Evolutionary conservation across 2,888 invertebrate species (phyloP), one percentile per base, ranked within the genome.

Genomic region (Eubasilissa splendida): DNA sequence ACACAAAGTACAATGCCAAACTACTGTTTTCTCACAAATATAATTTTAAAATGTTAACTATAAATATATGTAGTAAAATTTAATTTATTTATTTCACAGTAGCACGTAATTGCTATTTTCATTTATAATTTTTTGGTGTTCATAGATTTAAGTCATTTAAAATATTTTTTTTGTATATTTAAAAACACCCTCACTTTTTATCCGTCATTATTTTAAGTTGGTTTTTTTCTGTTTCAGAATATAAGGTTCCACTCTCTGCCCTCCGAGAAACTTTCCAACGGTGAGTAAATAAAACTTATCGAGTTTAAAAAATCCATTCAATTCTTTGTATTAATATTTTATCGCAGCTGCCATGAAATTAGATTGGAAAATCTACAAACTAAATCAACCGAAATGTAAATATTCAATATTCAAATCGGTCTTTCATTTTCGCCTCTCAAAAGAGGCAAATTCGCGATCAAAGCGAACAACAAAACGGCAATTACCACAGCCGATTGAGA

Each of bases 361-460:
- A 70, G 70, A 54, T 70, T 70, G 70, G 70, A 54, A 54, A 70
- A 70, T 70, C 53, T 70, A 53, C 70, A 70, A 53, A 70, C 70
- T 70, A 70, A 70, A 70, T 70, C 70, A 70, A 70, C 70, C 70
- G 70, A 52, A 54, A 33, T 70, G 70, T 70, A 70, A 70, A 70
- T 70, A 54, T 54, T 70, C 70, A 70, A 70, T 70, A 54, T 54
- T 70, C 70, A 14, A 54, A 14, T 54, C 31, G n/a, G 70, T 11
- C 70, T 70, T 70, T 31, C 53, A 53, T 70, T 70, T 70, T 70
- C 54, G 53, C 4, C 70, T 31, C 54, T 54, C 22, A 33, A 70
- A 70, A 68, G 68, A 33, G 70, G 70, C 54, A 70, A 70, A 70
- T 70, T 70, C 11, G 54, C 53, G 70, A 70, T 70, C 70, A 70